Evolutionary conservation across 2,888 invertebrate genomes (phyloP), one percentile per base, ranked within the genome.

Genomic region (Oxystoma pomonae): DNA sequence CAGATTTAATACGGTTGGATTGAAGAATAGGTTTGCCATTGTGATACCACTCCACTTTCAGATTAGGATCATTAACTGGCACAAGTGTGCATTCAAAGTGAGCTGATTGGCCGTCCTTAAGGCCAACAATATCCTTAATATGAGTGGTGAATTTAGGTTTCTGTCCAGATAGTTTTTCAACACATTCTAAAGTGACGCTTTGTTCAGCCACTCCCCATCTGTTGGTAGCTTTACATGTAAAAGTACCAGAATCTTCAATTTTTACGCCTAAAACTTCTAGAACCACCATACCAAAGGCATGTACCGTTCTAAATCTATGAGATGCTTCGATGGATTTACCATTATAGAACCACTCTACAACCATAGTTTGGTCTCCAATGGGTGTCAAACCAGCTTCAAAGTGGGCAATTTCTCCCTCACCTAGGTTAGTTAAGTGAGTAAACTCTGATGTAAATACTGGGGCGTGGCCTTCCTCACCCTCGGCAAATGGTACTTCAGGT

Each of bases 231-330:
- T 89, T 85, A 77, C 95, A 96, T 0, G 91, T 91, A 77, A 94
- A 96, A 21, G 86, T 88, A 53, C 97, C 98, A 20, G 93, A 90
- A 80, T 99, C 98, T 77, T 92, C 90, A 64, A 91, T 91, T 77
- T 94, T 95, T 0, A 95, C 94, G 67, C 97, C 98, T 18, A 95
- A 84, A 71, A 99, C 94, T 83, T 98, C 98, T 53, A 99, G 85
- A 55, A 97, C 94, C 19, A 97, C 96, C 89, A 96, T 96, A 61
- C 98, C 98, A 78, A 99, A 98, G 16, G 98, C 98, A 77, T 97
- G 94, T 16, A 96, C 94, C 12, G 97, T 97, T 76, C 94, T 86
- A 65, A 91, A 90, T 67, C 97, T 88, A 77, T 96, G 95, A 79
- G 93, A 92, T 53, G 94, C 94, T 77, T 92, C 91, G 66, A 94